Evolutionary conservation across 1,140 invertebrate genomes (phyloP).

Genomic region (Pachyrhynchus sulphureomaculatus): DNA sequence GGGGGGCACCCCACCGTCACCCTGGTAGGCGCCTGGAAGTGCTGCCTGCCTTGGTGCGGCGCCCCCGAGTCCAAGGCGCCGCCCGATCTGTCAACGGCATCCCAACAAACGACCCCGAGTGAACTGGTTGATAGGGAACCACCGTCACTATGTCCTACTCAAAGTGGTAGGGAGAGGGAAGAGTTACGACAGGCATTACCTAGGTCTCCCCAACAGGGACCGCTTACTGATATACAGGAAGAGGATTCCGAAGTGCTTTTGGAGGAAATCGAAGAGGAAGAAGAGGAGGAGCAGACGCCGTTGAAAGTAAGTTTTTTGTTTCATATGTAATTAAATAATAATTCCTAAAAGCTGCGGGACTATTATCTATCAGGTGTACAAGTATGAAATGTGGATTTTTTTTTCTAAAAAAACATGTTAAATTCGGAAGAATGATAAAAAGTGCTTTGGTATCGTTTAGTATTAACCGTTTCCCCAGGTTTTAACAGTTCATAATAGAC

Average conservation of each 20-base stretch:
- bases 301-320: slow-evolving; percentile 31
- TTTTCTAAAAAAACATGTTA: no score
- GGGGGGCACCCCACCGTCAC: slow-evolving; percentile 40
- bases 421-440: no score
- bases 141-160: neutral
- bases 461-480: no score
- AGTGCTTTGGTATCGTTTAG: no score
- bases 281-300: slow-evolving; percentile 33
- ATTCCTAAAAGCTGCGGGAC: no score
- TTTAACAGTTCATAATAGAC: no score
- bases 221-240: slow-evolving; percentile 49
- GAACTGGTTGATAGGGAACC: slow-evolving; percentile 17
- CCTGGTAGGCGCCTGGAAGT: slow-evolving; percentile 52
- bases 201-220: slow-evolving; percentile 44
- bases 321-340: no score
- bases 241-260: slow-evolving; percentile 43
- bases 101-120: neutral
- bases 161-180: neutral
- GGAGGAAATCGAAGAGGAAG: slow-evolving; percentile 28
- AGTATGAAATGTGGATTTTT: no score
- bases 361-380: no score
- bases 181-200: slow-evolving; percentile 28
- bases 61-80: slow-evolving; percentile 48
- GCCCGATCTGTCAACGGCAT: slow-evolving; percentile 38
- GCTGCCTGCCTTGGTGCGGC: slow-evolving; percentile 52